Conservation (phyloP, 2,797 vertebrate genomes). For the Tragelaphus oryx region DNA sequence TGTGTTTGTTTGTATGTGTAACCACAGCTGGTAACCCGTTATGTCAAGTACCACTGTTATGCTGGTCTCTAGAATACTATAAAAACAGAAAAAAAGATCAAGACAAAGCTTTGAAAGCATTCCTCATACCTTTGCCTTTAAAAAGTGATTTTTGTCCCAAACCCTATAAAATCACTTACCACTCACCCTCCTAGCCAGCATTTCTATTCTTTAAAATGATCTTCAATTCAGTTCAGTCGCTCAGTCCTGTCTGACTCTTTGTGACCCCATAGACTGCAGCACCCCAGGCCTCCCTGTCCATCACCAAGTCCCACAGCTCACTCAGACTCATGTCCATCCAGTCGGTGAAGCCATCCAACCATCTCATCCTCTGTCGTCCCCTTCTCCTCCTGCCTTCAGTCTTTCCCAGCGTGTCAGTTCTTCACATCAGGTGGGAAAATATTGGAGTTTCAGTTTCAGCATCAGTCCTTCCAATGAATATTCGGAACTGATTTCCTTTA, state of each 20-base stretch:
- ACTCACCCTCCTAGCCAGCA: not conserved
- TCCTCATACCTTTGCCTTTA: not conserved
- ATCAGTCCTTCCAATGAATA: not conserved
- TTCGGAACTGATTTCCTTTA: accelerated
- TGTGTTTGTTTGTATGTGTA: not conserved
- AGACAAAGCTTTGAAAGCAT: not conserved
- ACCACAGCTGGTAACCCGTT: not conserved
- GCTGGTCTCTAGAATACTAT: not conserved
- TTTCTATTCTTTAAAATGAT: not conserved
- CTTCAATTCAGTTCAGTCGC: not conserved
- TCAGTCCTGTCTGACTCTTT: not conserved
- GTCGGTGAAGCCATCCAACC: not conserved
- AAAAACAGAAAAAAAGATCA: not conserved
- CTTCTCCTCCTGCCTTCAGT: not conserved
- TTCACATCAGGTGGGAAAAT: not conserved
- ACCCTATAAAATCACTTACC: not conserved
- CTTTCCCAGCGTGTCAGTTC: not conserved
- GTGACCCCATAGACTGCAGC: not conserved
- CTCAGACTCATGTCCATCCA: accelerated
- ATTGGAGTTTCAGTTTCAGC: not conserved
- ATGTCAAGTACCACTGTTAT: not conserved
- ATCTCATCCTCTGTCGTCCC: not conserved
- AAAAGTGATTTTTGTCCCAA: not conserved
- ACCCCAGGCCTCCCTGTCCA: not conserved
- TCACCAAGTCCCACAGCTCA: not conserved